Percentiles rank a stretch among this genome's conserved stretches.
Evolutionary conservation across 2,113 vertebrate genomes (phyloP).

Genomic region (Cochlearius cochlearius): DNA sequence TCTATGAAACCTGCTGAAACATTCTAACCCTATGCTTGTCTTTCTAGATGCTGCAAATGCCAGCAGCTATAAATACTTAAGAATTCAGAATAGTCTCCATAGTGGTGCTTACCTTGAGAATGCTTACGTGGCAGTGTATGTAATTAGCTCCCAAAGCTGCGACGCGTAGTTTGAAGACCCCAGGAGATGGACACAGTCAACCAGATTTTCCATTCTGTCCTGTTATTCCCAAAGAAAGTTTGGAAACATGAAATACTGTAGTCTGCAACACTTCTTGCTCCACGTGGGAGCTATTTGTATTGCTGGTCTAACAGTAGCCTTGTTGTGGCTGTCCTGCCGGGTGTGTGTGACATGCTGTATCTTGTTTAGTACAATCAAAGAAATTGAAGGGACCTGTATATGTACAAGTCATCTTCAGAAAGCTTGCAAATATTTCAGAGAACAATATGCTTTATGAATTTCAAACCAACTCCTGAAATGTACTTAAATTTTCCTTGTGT

Average conservation of each 20-base stretch:
- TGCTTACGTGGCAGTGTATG: not conserved
- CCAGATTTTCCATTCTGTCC: not conserved
- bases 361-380: not conserved
- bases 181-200: not conserved
- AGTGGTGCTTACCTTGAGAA: not conserved
- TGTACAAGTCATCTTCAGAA: not conserved
- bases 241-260: not conserved
- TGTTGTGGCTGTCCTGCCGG: not conserved
- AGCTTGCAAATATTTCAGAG: not conserved
- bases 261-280: not conserved
- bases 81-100: not conserved
- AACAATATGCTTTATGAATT: not conserved
- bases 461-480: not conserved
- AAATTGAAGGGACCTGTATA: not conserved
- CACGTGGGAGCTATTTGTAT: fast-evolving
- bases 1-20: not conserved
- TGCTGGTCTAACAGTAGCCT: not conserved
- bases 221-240: not conserved
- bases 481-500: not conserved
- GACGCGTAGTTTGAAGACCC: not conserved
- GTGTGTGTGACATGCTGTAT: fast-evolving
- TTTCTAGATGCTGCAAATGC: not conserved
- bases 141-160: not conserved
- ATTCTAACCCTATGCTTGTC: not conserved
- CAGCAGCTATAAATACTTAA: not conserved